These are phyloP conservation scores for Dendroctonus ponderosae DNA, from an alignment of 1,140 invertebrate species.

Conservation along the genomic window DNA sequence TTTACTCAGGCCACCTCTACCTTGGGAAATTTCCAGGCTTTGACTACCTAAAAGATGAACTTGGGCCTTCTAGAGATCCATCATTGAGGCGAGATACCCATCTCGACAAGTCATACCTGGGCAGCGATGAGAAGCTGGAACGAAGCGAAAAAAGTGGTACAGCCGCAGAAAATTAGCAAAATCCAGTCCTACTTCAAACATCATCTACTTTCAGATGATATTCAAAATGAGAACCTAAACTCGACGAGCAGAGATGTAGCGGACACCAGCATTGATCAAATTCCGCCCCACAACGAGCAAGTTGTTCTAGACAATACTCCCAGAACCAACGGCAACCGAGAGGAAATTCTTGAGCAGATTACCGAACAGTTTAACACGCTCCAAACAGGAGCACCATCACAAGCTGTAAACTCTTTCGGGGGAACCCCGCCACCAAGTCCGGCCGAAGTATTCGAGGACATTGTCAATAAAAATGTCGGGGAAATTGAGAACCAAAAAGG, in stretches of 20 bases:
- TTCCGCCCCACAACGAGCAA: constrained; percentile 41
- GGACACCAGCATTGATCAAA: constrained; percentile 39
- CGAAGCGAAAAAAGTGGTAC: constrained; percentile 47
- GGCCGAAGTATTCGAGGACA: constrained; percentile 38
- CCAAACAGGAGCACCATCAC: constrained; percentile 21
- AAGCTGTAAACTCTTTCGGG: constrained; percentile 32
- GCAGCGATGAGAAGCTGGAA: constrained; percentile 49
- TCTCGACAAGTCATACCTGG: constrained; percentile 59
- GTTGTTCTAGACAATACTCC: constrained; percentile 21
- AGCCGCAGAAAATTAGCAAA: neutral
- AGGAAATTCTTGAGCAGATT: constrained; percentile 46
- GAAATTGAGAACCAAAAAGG: constrained; percentile 25
- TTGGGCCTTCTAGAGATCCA: constrained; percentile 63
- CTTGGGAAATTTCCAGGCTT: constrained; percentile 52
- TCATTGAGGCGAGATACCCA: constrained; percentile 61
- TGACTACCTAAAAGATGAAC: constrained; percentile 72
- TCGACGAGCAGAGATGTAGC: constrained; percentile 45
- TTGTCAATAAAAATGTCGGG: constrained; percentile 23
- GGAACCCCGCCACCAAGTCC: constrained; percentile 48
- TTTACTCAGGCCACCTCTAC: neutral
- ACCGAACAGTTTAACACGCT: constrained; percentile 42
- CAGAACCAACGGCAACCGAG: constrained; percentile 29
- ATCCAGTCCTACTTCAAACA: neutral
- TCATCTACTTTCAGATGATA: constrained; percentile 23
- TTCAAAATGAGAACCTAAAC: constrained; percentile 35